Evolutionary conservation across 2,888 invertebrate species (phyloP), one percentile per base, ranked within the genome.

Genomic region (Agrochola circellaris): DNA sequence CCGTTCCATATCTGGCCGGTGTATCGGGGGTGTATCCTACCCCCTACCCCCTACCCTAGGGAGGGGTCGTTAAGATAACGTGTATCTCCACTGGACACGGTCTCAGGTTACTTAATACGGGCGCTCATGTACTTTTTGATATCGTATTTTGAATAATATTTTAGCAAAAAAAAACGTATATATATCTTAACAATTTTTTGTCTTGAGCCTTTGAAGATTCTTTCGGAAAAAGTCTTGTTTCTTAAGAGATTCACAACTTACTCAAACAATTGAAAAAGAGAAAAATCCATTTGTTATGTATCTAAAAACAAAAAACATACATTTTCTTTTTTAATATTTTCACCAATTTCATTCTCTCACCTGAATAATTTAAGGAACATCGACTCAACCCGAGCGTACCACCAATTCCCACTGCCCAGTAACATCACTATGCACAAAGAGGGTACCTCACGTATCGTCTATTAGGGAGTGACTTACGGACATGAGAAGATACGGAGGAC

Each of bases 1-100:
- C 94, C 93, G 91, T 93, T 93, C 91, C 94, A 93, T 95, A 95
- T 95, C 95, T 89, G 79, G 81, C 85, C 87, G 88, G 90, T 84
- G 91, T 91, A 92, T 93, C 94, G 91, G 89, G 81, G 77, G 80
- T 81, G 76, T 83, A 81, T 79, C 77, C 75, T 73, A 79, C 70
- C 77, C 83, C 77, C 77, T 71, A 38, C 77, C 77, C 81, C 54
- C 77, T 71, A 38, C 77, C 77, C 81, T 48, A 76, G 86, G 86
- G 85, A 91, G 91, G 90, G 92, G 93, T 93, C 94, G 95, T 96
- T 96, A 94, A 96, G 96, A 96, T 96, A 96, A 96, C 93, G 92
- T 94, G 95, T 95, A 95, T 94, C 90, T 89, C 87, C 89, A 91
- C 93, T 94, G 95, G 95, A 95, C 95, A 91, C 87, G 86, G 92